Evolutionary conservation across 2,888 invertebrate species (phyloP).

Genomic region (Rotaria sp.): DNA sequence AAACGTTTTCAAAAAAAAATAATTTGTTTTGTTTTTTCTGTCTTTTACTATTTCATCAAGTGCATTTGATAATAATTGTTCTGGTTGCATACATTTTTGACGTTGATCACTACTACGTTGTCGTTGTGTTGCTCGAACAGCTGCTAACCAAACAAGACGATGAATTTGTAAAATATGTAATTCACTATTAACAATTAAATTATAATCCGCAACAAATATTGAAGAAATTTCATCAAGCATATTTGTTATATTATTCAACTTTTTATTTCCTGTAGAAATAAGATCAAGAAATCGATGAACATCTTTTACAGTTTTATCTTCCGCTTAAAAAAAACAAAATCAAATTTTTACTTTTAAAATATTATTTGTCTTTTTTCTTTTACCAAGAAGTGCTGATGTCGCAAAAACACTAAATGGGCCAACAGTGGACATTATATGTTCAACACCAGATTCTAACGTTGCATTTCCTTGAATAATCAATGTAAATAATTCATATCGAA

Average conservation of each 20-base stretch:
- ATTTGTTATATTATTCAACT: background rate
- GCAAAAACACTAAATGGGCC: background rate
- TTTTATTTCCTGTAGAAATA: background rate
- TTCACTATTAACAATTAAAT: conserved; percentile 2
- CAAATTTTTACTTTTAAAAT: background rate
- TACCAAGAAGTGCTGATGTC: background rate
- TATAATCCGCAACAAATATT: background rate
- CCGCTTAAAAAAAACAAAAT: background rate
- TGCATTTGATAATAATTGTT: conserved; percentile 5
- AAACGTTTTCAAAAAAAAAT: background rate
- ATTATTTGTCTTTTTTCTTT: background rate
- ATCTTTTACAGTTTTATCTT: background rate
- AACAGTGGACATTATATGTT: background rate
- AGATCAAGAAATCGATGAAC: background rate
- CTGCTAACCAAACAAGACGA: conserved; percentile 26
- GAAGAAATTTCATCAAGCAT: conserved; percentile 9
- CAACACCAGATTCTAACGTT: background rate
- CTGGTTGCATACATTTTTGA: background rate
- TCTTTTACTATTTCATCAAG: conserved; percentile 1
- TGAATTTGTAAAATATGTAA: conserved; percentile 17
- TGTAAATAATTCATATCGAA: conserved; percentile 21
- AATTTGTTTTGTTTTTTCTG: background rate
- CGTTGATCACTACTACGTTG: background rate
- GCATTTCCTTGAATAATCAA: background rate
- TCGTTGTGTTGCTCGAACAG: conserved; percentile 5